These are phyloP conservation scores for Peucedramus taeniatus DNA, from an alignment of 2,113 vertebrate species.

Conservation along the genomic window DNA sequence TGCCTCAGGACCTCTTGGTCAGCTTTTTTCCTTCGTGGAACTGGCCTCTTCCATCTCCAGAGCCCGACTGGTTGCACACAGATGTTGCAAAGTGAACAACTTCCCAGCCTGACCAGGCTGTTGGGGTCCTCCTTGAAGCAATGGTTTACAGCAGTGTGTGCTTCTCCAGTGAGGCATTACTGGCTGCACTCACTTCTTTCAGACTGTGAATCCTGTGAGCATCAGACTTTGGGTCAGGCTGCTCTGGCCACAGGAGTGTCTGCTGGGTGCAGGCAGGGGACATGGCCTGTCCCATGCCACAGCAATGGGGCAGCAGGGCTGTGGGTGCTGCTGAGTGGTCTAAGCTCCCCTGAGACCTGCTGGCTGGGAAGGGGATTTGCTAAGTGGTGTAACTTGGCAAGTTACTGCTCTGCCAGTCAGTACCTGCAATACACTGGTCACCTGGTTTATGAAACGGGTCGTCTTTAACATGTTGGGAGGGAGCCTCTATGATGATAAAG, in stretches of 20 bases:
- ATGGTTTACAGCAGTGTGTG: neutral
- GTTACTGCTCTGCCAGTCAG: neutral
- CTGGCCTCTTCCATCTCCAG: neutral
- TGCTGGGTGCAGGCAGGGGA: neutral
- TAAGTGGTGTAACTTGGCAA: neutral
- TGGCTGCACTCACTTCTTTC: neutral
- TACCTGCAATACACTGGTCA: neutral
- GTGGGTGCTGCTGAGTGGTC: neutral
- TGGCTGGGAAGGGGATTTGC: neutral
- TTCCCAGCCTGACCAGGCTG: neutral
- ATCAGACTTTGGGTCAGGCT: neutral
- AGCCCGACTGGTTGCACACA: neutral
- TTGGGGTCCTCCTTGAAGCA: neutral
- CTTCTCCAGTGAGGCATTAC: neutral
- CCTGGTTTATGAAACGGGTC: accelerated
- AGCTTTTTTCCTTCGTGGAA: neutral
- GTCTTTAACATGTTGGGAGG: neutral
- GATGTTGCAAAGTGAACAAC: neutral
- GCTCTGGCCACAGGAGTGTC: neutral
- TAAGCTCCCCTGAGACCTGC: neutral
- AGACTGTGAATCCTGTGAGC: neutral
- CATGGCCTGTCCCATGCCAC: neutral
- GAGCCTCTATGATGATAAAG: neutral
- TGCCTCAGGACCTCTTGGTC: neutral
- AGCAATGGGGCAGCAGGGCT: neutral